Conservation (phyloP, 2,113 vertebrate genomes). For the Variabilichromis moorii region DNA sequence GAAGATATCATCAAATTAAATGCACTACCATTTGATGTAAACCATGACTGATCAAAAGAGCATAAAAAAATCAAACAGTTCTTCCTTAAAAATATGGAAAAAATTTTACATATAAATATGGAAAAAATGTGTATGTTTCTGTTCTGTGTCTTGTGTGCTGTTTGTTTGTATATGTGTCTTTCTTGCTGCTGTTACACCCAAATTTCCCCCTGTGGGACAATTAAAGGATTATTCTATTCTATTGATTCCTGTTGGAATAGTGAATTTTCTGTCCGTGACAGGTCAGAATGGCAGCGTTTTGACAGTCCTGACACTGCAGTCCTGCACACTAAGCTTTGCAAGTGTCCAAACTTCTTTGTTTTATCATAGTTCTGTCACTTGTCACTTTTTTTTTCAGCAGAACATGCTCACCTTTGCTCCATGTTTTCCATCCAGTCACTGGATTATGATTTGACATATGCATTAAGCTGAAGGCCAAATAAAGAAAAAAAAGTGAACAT, state of each 20-base stretch:
- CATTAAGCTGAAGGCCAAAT: neutral
- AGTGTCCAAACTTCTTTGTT: neutral
- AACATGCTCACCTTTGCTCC: neutral
- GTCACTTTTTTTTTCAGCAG: neutral
- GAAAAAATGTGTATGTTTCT: neutral
- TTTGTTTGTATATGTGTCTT: neutral
- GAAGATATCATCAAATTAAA: neutral
- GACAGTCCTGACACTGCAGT: neutral
- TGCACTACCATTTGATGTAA: neutral
- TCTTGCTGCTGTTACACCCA: neutral
- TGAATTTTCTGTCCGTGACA: neutral
- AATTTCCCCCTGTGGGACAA: neutral
- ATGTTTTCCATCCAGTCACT: neutral
- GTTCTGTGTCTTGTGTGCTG: neutral
- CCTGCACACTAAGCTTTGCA: neutral
- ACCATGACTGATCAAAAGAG: neutral
- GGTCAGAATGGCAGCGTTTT: neutral
- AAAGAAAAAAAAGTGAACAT: neutral
- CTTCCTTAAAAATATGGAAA: neutral
- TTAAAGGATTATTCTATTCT: neutral
- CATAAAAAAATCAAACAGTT: neutral
- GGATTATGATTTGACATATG: neutral
- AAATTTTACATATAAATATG: accelerated
- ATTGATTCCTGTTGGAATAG: neutral
- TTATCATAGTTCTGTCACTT: neutral